phyloP scores from a whole-genome alignment of 1,140 invertebrate species.

The Papilio helenus region DNA sequence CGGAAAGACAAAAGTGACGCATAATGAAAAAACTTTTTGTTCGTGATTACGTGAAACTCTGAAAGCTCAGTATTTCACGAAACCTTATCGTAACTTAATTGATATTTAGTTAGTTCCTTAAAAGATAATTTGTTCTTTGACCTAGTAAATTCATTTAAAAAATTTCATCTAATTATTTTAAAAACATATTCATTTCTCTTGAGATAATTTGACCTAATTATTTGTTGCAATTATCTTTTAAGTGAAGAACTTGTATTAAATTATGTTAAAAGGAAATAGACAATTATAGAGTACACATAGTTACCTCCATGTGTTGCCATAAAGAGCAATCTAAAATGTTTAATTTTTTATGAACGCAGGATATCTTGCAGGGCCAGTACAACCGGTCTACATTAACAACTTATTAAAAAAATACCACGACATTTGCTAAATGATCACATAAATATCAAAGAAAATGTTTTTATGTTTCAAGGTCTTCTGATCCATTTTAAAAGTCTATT shows the following conservation, averaged over 20 bases:
- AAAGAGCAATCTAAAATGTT: background rate
- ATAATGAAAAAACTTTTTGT: conserved; percentile 35
- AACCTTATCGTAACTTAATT: conserved; percentile 22
- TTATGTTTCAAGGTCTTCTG: background rate
- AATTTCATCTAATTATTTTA: background rate
- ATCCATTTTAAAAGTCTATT: background rate
- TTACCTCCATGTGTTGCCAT: background rate
- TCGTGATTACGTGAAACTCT: conserved; percentile 25
- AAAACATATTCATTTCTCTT: background rate
- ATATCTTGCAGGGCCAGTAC: background rate
- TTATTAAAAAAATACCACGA: conserved; percentile 7
- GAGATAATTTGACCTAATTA: no score
- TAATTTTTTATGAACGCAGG: background rate
- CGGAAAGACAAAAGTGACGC: conserved; percentile 22
- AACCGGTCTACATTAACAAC: background rate
- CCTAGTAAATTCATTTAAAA: background rate
- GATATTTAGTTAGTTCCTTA: conserved; percentile 31
- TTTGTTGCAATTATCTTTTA: background rate
- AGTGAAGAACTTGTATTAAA: background rate
- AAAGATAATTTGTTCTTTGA: conserved; percentile 8
- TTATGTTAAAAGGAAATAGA: background rate
- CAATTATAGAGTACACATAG: background rate
- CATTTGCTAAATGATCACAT: background rate
- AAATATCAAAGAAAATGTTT: background rate
- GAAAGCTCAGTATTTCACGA: conserved; percentile 24